A percentile compares a stretch with the other conserved stretches of the same genome.
Conservation (phyloP, 2,888 invertebrate species). For the Tanypteryx hageni region DNA sequence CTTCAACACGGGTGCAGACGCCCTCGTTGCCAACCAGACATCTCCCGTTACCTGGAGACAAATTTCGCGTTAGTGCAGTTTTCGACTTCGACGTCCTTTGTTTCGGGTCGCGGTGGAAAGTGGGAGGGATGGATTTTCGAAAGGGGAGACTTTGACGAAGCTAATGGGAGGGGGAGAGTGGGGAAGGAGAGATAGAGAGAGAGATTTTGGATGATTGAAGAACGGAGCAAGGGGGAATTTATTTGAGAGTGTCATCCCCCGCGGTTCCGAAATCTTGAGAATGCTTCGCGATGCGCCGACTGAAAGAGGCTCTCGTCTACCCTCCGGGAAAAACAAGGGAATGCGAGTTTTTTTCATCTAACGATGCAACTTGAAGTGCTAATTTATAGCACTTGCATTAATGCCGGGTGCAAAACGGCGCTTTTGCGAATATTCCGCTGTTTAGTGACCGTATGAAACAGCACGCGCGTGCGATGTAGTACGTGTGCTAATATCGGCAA, state of each 20-base stretch:
- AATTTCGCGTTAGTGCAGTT: neutral
- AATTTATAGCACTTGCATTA: too few relatives aligned
- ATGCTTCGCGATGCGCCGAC: neutral
- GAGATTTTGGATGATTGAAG: neutral
- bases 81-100: neutral
- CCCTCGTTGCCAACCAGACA: neutral
- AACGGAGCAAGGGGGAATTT: neutral
- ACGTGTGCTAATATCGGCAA: too few relatives aligned
- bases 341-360: neutral
- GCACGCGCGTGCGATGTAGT: too few relatives aligned
- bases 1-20: neutral
- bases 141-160: neutral
- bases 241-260: neutral
- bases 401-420: too few relatives aligned
- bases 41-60: neutral
- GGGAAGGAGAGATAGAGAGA: too few relatives aligned
- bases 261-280: neutral
- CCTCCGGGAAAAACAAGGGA: neutral
- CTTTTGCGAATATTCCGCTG: too few relatives aligned
- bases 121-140: neutral
- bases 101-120: neutral
- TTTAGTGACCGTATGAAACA: too few relatives aligned
- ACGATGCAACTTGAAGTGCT: too few relatives aligned
- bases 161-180: neutral
- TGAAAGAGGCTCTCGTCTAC: neutral